A percentile compares a stretch with the other conserved stretches of the same genome.
Conservation (phyloP, 1,140 invertebrate species). For the Spodoptera frugiperda region DNA sequence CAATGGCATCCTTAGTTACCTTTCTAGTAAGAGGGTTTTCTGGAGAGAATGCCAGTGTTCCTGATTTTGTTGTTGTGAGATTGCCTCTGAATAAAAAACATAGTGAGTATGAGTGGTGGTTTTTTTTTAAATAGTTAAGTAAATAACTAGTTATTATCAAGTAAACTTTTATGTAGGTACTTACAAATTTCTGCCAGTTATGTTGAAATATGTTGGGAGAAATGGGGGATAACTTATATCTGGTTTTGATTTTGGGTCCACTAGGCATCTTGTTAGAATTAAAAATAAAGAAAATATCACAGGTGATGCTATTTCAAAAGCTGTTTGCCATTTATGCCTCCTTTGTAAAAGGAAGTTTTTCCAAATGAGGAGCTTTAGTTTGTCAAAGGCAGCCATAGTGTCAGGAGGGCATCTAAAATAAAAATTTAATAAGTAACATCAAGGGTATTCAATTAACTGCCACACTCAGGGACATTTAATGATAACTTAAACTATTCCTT, state of each 20-base stretch:
- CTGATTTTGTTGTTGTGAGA: slow-evolving; percentile 70
- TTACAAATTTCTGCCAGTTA: slow-evolving; percentile 75
- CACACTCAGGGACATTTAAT: too few species aligned
- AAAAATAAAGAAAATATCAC: slow-evolving; percentile 92
- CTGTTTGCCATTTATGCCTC: slow-evolving; percentile 91
- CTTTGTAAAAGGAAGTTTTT: slow-evolving; percentile 94
- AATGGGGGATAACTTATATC: slow-evolving; percentile 73
- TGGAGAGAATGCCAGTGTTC: slow-evolving; percentile 80
- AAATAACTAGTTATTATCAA: too few species aligned
- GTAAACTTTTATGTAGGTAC: slow-evolving; percentile 53
- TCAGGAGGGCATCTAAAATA: slow-evolving; percentile 22
- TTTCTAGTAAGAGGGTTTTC: slow-evolving; percentile 76
- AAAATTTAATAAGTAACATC: neutral
- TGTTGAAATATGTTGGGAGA: slow-evolving; percentile 78
- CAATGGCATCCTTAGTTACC: slow-evolving; percentile 75
- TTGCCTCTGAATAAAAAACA: slow-evolving; percentile 68
- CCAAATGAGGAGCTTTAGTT: slow-evolving; percentile 92
- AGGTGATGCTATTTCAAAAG: slow-evolving; percentile 90
- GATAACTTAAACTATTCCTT: too few species aligned
- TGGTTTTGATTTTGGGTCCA: slow-evolving; percentile 82
- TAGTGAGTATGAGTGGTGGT: neutral
- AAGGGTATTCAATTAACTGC: too few species aligned
- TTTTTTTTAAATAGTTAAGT: slow-evolving; percentile 20
- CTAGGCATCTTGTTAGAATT: slow-evolving; percentile 88
- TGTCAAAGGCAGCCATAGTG: slow-evolving; percentile 82